Evolutionary conservation across 2,797 vertebrate species (phyloP), one percentile per base, ranked within the genome.

Genomic region (Gambusia yucatana): DNA sequence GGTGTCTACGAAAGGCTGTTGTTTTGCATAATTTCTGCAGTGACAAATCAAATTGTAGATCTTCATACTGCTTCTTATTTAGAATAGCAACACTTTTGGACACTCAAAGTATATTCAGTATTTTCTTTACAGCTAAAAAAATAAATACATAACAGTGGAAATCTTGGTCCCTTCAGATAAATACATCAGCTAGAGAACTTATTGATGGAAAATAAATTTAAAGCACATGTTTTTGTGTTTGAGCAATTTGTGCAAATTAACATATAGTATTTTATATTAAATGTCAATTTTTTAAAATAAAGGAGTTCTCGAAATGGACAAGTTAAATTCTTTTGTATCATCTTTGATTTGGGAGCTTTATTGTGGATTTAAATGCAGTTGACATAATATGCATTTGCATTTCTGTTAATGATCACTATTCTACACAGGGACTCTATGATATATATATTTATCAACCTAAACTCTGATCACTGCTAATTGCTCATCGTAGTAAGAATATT

Each of bases 41-140:
- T 59, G 33, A 73, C 30, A 76, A 77, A 50, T 69, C 59, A 78
- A 52, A 65, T 77, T 84, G 77, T 43, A 55, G 9, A 71, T 39
- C 1, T 39, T 39, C 14, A 65, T 63, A 20, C 14, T 63, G 30
- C 3, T 36, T 33, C 16, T 41, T 65, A 39, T 67, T 67, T 67
- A 67, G 63, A 67, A 11, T 22, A 25, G 20, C 20, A 63, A 33
- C 59, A 36, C 59, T 17, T 63, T 63, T 7, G 30, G 59, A 36
- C 6, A 63, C 30, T 61, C 14, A 41, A 67, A 41, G 20, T 36
- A 1, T 22, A 41, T 67, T 22, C 36, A 67, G 20, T 65, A 30
- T 30, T 10, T 65, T 22, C 33, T 65, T 65, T 65, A 65, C 59
- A 33, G 59, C 30, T 33, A 61, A 33, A 39, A 41, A 67, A 22